Base-by-base conservation (phyloP, 1,140 invertebrate genomes). In the Eumaeus atala region DNA sequence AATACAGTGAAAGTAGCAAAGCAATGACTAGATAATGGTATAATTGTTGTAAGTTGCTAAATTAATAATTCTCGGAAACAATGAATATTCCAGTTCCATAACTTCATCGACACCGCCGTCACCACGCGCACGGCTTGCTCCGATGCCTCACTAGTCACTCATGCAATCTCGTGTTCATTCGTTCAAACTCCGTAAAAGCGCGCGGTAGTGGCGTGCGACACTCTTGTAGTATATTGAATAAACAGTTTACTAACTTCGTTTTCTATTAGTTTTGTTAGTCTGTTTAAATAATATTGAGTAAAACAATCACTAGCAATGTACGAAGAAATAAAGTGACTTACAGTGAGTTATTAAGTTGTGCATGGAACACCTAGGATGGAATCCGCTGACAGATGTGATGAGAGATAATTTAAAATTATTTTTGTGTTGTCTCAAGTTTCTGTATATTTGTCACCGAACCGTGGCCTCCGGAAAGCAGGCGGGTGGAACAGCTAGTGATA, bases 11-110 rank as follows among this genome's bases (percentile, higher is more conserved):
- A 70, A 62, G 76, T 71, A 69, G 66, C 61, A 56, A 71, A 57
- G 59, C 64, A 77, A 75, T 68, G 60, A 68, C 67, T 72, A 75
- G 73, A 77, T 75, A 77, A 69, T 63, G 67, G 59, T 61, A 71
- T 75, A 74, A 74, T 72, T 70, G 54, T 64, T 70, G 65, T 69
- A 66, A 50, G 59, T 72, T 64, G 50, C 21, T 28, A 28, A 28
- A 28, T 28, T 28, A 28, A 28, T 74, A 75, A 71, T 83, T 80
- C 79, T 76, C 52, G 66, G 75, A 80, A 83, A 62, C 66, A 67
- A 67, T 77, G 72, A 78, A 77, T 65, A 68, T 74, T 72, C 68
- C 61, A 66, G 67, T 76, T 77, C 70, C 64, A 62, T 77, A 72
- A 72, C 66, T 66, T 59, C 67, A 51, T 54, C 51, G 44, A 59